Base-by-base conservation (phyloP, 2,113 vertebrate species). In the Ellobius talpinus region DNA sequence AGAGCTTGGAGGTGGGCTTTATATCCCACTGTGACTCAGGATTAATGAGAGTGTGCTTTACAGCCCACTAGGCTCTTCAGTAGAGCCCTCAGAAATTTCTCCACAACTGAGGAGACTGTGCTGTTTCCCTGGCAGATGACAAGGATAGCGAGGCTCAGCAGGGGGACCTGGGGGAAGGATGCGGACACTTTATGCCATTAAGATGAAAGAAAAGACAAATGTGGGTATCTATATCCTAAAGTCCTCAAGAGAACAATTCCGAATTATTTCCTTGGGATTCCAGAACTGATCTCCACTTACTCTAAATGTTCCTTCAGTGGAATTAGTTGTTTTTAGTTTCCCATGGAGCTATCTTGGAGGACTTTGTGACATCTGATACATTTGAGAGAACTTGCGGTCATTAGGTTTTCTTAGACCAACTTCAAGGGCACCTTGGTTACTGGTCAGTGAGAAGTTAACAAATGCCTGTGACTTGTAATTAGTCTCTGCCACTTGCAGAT, bases 401-500 rank as follows among this genome's bases (percentile, higher is more conserved):
- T 90, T 84, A 50, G 23, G 7, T 9, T 70, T n/a, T 47, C 70
- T 63, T 70, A 76, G 52, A 58, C 73, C 61, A 84, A 87, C 33
- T 65, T 68, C 93, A 95, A 90, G 93, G 73, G 52, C 81, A 90
- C 65, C 81, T 97, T 42, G 85, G 78, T 63, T 66, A 5, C 36
- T 24, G 81, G 52, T 87, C 55, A 61, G 10, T 73, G 73, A 90
- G 9, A 92, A 33, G 19, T 74, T 81, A 85, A 81, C 74, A 76
- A 88, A 13, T 8, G 23, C 5, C 33, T 39, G 21, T 85, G 72
- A 14, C n/a, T 42, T 76, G 39, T 70, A 50, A 70, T 88, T 70
- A 61, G 88, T 78, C 78, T 52, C 73, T 84, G 77, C 42, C 78
- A 72, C 70, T 74, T 86, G 76, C 52, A 91, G 50, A 77, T 78